phyloP scores from a whole-genome alignment of 2,113 vertebrate genomes.

The Ondatra zibethicus region DNA sequence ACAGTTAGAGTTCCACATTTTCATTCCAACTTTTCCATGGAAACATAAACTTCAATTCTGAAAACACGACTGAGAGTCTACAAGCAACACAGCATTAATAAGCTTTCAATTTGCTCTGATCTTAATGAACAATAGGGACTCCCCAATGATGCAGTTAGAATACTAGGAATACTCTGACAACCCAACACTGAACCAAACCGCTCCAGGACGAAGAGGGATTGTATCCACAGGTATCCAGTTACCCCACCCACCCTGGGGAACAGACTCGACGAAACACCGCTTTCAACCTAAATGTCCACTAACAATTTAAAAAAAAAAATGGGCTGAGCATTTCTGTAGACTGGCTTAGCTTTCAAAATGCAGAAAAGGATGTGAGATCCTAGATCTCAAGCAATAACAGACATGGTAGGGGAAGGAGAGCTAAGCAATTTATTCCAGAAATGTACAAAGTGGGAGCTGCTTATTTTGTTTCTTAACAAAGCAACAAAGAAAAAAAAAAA shows the following conservation, averaged over 20 bases:
- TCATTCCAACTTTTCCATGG: neutral
- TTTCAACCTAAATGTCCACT: neutral
- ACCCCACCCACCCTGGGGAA: neutral
- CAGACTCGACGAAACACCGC: neutral
- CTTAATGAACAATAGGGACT: conserved; percentile 53
- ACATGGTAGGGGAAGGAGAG: neutral
- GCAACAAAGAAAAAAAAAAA: neutral
- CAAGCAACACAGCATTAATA: neutral
- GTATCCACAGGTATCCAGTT: too few species aligned
- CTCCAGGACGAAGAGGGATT: neutral
- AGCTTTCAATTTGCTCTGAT: conserved; percentile 49
- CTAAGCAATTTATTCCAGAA: neutral
- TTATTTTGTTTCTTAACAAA: neutral
- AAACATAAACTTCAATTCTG: conserved; percentile 21
- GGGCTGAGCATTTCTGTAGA: neutral
- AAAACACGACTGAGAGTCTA: neutral
- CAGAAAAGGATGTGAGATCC: neutral
- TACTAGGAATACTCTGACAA: neutral
- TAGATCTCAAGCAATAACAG: conserved; percentile 5
- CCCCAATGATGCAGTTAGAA: neutral
- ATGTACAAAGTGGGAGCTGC: neutral
- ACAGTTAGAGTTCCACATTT: neutral
- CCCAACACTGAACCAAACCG: neutral
- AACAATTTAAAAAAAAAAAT: neutral
- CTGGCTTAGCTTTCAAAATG: neutral